Evolutionary conservation across 2,888 invertebrate species (phyloP), one percentile per base, ranked within the genome.

Genomic region (Campopleginae sp.): DNA sequence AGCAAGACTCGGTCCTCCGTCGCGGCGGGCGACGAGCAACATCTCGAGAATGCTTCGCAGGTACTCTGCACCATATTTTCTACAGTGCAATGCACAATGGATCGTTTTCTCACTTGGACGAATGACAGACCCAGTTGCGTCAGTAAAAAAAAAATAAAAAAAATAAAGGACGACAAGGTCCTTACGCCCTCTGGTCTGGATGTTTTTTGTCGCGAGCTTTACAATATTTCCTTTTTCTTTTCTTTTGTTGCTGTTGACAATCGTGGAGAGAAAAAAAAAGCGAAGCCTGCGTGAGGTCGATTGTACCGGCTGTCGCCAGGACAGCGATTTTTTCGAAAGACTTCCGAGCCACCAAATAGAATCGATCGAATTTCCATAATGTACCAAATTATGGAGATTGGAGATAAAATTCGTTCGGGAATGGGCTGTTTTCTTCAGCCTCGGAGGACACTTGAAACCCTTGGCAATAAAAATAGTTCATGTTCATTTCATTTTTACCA

Each of bases 301-400:
- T 44, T 23, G 44, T 68, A 68, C 38, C 42, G 23, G 44, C 44
- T 44, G 38, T 44, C 23, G 33, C 38, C 38, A 14, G 19, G 19
- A 14, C 44, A 44, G 58, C 27, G 66, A 66, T 66, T 66, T 42
- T 38, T 38, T 19, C 42, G n/a, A 12, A 66, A 38, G 66, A 66
- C 44, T 66, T 58, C 66, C 1, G 19, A 44, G 17, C 23, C 61
- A 68, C 46, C 38, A 19, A 76, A 75, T 58, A 54, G 75, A 63
- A 72, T 54, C 66, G 72, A 82, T 78, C 58, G 82, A 77, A 82
- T 78, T 82, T 78, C 77, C 77, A 82, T 78, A 78, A 82, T 82
- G 65, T 66, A 82, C 54, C 72, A 63, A 77, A 77, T 78, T 77
- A 82, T 77, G 72, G 58, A 82, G 66, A 77, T 54, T 72, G 65